Evolutionary conservation across 2,797 vertebrate species (phyloP).

Genomic region (Lagocephalus sceleratus): DNA sequence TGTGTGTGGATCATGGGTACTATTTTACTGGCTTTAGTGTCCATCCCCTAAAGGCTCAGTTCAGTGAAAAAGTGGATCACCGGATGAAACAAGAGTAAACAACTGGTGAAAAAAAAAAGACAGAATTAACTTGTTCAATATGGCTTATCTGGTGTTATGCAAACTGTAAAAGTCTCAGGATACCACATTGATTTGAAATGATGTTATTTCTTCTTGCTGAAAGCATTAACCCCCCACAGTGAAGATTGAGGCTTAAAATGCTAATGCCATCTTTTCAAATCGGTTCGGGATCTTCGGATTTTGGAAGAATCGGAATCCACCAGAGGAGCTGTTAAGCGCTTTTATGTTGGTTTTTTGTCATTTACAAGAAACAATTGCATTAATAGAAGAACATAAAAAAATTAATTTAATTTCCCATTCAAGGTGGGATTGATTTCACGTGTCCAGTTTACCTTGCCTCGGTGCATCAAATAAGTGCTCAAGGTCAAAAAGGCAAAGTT

Average conservation of each 20-base stretch:
- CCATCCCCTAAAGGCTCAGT: neutral
- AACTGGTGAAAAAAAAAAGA: neutral
- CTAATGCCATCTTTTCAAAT: neutral
- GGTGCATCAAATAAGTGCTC: too few species aligned
- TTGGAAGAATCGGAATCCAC: neutral
- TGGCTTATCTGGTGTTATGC: neutral
- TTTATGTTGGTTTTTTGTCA: neutral
- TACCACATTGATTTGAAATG: neutral
- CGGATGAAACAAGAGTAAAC: neutral
- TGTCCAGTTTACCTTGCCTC: too few species aligned
- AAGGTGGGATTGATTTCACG: neutral
- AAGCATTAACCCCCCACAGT: neutral
- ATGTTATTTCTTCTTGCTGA: too few species aligned
- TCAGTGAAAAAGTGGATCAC: neutral
- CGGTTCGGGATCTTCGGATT: neutral
- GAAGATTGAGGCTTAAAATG: neutral
- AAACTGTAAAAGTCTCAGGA: neutral
- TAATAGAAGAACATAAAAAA: too few species aligned
- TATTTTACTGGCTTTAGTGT: neutral
- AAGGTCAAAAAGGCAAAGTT: too few species aligned
- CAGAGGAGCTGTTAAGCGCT: neutral
- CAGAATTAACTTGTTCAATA: neutral
- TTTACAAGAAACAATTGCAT: neutral
- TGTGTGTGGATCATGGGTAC: too few species aligned
- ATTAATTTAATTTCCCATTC: too few species aligned